These are phyloP conservation scores for Nesoenas mayeri DNA, from an alignment of 2,113 vertebrate genomes.

Conservation along the genomic window DNA sequence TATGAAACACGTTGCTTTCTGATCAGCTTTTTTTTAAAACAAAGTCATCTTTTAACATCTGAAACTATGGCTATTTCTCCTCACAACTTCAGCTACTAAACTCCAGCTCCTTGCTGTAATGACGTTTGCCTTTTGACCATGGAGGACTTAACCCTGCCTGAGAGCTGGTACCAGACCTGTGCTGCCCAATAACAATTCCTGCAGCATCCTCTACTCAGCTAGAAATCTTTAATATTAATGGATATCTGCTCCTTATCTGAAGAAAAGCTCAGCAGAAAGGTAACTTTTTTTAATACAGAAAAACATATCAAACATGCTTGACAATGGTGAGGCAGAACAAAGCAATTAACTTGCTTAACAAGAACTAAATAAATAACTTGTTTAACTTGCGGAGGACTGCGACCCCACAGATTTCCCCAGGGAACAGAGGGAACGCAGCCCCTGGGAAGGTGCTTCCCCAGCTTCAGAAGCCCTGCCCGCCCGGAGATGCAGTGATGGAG, in stretches of 20 bases:
- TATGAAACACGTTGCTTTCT: neutral
- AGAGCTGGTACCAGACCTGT: neutral
- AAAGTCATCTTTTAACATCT: neutral
- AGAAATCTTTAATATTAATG: neutral
- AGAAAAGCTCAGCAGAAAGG: neutral
- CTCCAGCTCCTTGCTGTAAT: neutral
- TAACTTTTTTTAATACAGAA: neutral
- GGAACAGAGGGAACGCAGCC: neutral
- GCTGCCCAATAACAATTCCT: neutral
- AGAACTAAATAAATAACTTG: too few species aligned
- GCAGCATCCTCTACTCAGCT: neutral
- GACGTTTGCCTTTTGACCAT: fast-evolving
- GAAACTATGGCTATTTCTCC: neutral
- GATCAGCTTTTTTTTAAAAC: too few species aligned
- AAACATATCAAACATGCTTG: neutral
- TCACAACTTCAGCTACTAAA: neutral
- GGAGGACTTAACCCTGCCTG: too few species aligned
- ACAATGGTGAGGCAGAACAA: fast-evolving
- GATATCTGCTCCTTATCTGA: neutral
- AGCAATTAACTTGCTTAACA: neutral
- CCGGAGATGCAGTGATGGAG: too few species aligned
- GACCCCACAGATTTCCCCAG: neutral
- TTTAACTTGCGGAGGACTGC: neutral
- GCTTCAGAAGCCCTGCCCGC: too few species aligned
- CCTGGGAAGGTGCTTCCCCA: neutral